Base-by-base conservation (phyloP, 2,797 vertebrate species). In the Hemibagrus guttatus region DNA sequence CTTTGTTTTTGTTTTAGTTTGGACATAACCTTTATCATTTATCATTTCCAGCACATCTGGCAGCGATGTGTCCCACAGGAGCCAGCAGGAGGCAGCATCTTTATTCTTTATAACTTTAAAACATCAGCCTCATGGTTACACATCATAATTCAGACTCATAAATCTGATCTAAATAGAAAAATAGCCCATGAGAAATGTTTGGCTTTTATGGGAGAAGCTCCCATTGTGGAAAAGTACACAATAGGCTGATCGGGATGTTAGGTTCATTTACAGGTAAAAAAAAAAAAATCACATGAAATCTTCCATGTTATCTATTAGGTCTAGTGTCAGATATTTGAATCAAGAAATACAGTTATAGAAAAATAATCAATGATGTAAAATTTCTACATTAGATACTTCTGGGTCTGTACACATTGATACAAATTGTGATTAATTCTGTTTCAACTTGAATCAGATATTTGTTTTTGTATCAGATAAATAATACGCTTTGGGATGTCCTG, bases 41-140 rank as follows among this genome's bases (percentile, higher is more conserved):
- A 17, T 61, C 39, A 42, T 59, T 39, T 42, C 9, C 21, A 17
- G 58, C 78, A 80, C 35, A 61, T 61, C 78, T 61, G 23, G 21
- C 12, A 23, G 12, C 26, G 6, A 80, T 26, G 35, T 42, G 4
- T 61, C 23, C 56, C 1, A 42, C 14, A 54, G 35, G 13, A 59
- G 12, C 31, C 56, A 61, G 78, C 13, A 80, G 78, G 78, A 80
- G 35, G 78, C 78, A 80, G 78, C 56, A 61, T 42, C 56, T 39
- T 39, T 61, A 80, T 42, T 39, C 6, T 59, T 54, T 31, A 21
- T 54, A 9, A 8, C 74, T 31, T 39, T 39, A 39, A 4, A 39
- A 39, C 35, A 4, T 80, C 21, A 80, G 0, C 21, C 35, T 28
- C 26, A 42, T 16, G 58, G 78, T 61, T n/a, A 42, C 39, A 23